These are phyloP conservation scores for Steatornis caripensis DNA, from an alignment of 2,113 vertebrate genomes.

Conservation along the genomic window DNA sequence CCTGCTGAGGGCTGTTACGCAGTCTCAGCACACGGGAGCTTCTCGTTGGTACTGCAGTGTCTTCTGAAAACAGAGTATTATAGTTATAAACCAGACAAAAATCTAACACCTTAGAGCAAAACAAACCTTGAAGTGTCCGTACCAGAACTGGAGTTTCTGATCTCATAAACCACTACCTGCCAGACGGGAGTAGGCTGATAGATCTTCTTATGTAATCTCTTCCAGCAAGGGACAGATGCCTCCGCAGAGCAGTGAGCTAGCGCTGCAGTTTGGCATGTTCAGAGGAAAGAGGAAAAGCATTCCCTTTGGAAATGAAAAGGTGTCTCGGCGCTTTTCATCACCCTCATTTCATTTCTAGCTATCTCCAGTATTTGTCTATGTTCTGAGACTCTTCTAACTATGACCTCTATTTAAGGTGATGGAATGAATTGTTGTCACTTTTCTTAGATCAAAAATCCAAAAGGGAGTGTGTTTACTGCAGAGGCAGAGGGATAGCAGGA, in stretches of 20 bases:
- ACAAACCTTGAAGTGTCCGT: neutral
- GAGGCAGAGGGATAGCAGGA: neutral
- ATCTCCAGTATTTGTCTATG: neutral
- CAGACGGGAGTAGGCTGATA: constrained; percentile 23
- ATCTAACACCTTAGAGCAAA: neutral
- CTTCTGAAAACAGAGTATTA: neutral
- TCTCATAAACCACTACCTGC: neutral
- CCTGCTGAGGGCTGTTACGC: neutral
- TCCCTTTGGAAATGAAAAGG: neutral
- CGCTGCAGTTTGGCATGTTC: neutral
- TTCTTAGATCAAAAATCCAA: neutral
- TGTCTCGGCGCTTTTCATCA: constrained; percentile 7
- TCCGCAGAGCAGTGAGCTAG: constrained; percentile 40
- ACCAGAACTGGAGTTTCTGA: neutral
- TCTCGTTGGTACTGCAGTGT: neutral
- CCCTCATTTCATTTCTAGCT: neutral
- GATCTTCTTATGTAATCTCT: constrained; percentile 19
- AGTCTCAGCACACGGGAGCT: neutral
- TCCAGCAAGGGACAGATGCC: constrained; percentile 44
- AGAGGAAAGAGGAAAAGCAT: neutral
- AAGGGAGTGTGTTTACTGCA: neutral
- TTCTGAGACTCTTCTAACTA: neutral
- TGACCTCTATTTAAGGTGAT: neutral
- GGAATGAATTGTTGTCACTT: neutral
- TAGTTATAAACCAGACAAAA: neutral